Evolutionary conservation across 1,140 invertebrate species (phyloP).

Genomic region (Bombus confusus): DNA sequence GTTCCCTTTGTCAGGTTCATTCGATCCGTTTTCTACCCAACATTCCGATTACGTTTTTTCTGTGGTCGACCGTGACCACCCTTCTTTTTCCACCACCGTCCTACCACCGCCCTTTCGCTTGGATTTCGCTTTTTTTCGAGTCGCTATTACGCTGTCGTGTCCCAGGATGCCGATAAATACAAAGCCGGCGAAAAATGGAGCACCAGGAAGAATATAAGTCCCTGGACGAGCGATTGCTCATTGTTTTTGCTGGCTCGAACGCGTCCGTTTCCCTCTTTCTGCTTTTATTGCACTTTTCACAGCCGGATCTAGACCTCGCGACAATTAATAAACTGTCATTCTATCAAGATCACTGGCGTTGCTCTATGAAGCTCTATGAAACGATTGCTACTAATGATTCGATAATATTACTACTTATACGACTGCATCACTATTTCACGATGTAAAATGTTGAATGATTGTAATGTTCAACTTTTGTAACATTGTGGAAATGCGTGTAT

Average conservation of each 20-base stretch:
- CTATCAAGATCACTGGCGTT: too few relatives aligned
- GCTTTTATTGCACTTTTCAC: constrained; percentile 11
- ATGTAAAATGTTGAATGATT: neutral
- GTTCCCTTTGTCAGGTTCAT: constrained; percentile 52
- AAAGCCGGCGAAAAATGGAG: constrained; percentile 54
- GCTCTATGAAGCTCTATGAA: neutral
- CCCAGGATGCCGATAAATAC: constrained; percentile 59
- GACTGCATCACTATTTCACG: neutral
- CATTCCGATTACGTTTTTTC: constrained; percentile 60
- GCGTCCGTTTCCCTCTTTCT: neutral
- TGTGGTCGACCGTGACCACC: neutral
- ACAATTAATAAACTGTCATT: constrained; percentile 35
- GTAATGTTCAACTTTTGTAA: too few relatives aligned
- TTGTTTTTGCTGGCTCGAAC: constrained; percentile 55
- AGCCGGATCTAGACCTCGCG: neutral
- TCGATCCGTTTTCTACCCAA: constrained; percentile 50
- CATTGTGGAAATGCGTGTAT: too few relatives aligned
- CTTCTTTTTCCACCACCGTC: neutral
- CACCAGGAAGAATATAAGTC: constrained; percentile 37
- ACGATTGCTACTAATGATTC: neutral
- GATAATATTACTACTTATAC: neutral
- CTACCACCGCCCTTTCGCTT: neutral
- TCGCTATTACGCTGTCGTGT: constrained; percentile 36
- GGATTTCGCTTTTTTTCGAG: neutral
- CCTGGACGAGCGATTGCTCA: constrained; percentile 58